These are phyloP conservation scores for Oithona nana DNA, from an alignment of 2,888 invertebrate genomes.

Conservation along the genomic window DNA sequence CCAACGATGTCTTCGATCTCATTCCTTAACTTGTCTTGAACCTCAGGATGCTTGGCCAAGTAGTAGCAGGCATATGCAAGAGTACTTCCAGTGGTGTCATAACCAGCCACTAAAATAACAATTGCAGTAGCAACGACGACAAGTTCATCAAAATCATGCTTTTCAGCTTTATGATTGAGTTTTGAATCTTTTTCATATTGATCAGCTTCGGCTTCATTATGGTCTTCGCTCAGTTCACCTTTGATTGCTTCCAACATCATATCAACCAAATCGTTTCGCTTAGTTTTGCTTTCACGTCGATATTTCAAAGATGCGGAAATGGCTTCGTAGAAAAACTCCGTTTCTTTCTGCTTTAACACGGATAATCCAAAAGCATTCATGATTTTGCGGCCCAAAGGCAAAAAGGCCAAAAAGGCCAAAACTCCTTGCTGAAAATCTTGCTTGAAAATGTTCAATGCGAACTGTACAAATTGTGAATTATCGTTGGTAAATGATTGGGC, in stretches of 20 bases:
- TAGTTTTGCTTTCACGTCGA: neutral
- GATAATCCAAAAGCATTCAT: neutral
- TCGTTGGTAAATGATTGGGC: neutral
- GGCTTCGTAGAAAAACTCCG: neutral
- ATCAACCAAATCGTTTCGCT: neutral
- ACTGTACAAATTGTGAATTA: neutral
- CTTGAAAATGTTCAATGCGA: neutral
- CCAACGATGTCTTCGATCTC: neutral
- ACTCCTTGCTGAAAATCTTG: neutral
- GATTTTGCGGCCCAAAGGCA: neutral
- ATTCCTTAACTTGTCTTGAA: conserved; percentile 1
- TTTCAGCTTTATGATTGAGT: neutral
- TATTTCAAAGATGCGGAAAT: neutral
- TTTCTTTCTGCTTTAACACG: neutral
- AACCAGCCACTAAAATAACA: conserved; percentile 5
- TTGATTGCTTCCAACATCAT: conserved; percentile 5
- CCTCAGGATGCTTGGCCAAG: conserved; percentile 8
- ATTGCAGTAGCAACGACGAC: neutral
- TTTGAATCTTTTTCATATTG: neutral
- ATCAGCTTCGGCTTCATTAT: neutral
- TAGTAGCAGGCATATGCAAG: neutral
- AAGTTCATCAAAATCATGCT: neutral
- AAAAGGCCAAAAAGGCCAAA: neutral
- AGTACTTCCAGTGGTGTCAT: conserved; percentile 7
- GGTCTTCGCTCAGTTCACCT: neutral